phyloP scores from a whole-genome alignment of 53 echinoderm and acorn worm genomes.

The Actinopyga echinites region DNA sequence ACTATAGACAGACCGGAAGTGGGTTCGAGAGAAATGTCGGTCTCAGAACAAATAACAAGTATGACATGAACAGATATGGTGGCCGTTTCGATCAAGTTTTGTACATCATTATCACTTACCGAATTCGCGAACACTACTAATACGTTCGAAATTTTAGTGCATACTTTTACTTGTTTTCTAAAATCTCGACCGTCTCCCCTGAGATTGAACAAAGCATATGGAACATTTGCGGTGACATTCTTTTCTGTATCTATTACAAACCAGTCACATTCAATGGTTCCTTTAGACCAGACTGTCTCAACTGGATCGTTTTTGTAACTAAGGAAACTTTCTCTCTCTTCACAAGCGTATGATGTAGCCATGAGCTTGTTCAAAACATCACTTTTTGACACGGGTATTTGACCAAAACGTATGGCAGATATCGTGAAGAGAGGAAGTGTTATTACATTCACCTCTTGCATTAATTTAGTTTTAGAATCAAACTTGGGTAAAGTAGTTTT shows the following conservation, averaged over 20 bases:
- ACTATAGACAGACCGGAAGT: neutral
- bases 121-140: neutral
- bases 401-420: slow-evolving; percentile 4
- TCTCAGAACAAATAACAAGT: neutral
- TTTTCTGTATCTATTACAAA: neutral
- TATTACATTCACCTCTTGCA: neutral
- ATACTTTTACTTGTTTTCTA: neutral
- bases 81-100: neutral
- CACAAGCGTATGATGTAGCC: neutral
- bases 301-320: neutral
- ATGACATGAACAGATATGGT: neutral
- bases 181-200: neutral
- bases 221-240: neutral
- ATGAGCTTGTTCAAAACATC: neutral
- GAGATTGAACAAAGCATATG: neutral
- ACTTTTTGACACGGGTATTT: neutral
- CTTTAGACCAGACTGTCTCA: neutral
- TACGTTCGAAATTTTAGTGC: neutral
- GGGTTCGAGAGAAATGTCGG: neutral
- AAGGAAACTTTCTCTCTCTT: neutral
- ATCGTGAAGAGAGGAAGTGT: neutral
- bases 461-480: neutral
- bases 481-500: neutral
- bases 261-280: neutral
- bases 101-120: neutral